These are phyloP conservation scores for Calosoma granatense DNA, from an alignment of 1,140 invertebrate species.

Conservation along the genomic window DNA sequence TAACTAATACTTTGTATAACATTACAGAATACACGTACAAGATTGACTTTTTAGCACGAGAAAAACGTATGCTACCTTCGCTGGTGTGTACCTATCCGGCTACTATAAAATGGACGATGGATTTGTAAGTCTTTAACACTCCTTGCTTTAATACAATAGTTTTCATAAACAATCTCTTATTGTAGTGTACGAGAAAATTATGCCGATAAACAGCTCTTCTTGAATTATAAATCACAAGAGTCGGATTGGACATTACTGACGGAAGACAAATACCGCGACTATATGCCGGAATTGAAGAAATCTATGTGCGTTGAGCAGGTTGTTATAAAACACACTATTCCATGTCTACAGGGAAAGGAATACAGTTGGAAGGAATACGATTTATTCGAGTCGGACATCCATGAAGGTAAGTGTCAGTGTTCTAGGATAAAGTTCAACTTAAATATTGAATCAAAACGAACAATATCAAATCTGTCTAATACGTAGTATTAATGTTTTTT, in stretches of 20 bases:
- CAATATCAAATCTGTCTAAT: too few species aligned
- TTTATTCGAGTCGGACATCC: constrained; percentile 35
- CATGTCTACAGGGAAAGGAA: constrained; percentile 17
- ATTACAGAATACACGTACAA: constrained; percentile 7
- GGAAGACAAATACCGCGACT: constrained; percentile 20
- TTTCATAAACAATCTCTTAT: too few species aligned
- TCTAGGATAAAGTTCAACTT: too few species aligned
- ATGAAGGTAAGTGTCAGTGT: constrained; percentile 21
- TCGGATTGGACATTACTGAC: too few species aligned
- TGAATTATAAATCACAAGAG: too few species aligned
- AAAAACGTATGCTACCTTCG: constrained; percentile 3
- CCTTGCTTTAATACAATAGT: too few species aligned
- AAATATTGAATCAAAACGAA: too few species aligned
- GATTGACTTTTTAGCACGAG: constrained; percentile 20
- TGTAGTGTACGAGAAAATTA: too few species aligned
- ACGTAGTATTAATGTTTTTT: too few species aligned
- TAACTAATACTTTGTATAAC: neutral
- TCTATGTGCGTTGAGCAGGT: constrained; percentile 32
- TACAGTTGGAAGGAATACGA: constrained; percentile 35
- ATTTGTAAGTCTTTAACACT: constrained; percentile 37
- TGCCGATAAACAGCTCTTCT: too few species aligned
- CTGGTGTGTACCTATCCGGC: constrained; percentile 15
- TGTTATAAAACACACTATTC: constrained; percentile 15
- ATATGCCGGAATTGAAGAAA: constrained; percentile 32
- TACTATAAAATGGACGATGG: constrained; percentile 31